Conservation (phyloP, 1,140 invertebrate species). For the Zaprionus davidi region DNA sequence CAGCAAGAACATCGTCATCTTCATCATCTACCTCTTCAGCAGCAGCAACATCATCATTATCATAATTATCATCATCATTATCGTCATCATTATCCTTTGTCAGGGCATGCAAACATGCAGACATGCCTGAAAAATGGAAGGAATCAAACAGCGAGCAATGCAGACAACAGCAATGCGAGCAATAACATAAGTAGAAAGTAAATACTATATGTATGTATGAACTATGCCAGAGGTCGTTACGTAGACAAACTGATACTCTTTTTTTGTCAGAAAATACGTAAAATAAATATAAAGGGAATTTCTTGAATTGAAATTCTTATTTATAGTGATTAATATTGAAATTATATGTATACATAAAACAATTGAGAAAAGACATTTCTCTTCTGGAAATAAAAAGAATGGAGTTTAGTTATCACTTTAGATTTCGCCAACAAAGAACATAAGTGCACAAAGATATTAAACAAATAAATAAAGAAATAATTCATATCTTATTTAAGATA, state of each 20-base stretch:
- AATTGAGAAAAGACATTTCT: too few relatives aligned
- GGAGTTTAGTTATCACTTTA: background rate
- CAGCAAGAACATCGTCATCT: slow-evolving; percentile 54
- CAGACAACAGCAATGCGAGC: slow-evolving; percentile 66
- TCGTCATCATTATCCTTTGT: slow-evolving; percentile 57
- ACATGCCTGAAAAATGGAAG: slow-evolving; percentile 68
- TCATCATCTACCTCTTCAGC: slow-evolving; percentile 36
- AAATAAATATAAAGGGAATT: background rate
- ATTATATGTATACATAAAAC: too few relatives aligned
- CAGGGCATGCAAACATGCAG: slow-evolving; percentile 75
- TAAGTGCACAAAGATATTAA: background rate
- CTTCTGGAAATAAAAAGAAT: background rate
- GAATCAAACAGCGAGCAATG: slow-evolving; percentile 78
- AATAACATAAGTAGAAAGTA: slow-evolving; percentile 58
- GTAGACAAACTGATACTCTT: slow-evolving; percentile 41
- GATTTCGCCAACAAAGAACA: background rate
- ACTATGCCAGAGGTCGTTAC: background rate
- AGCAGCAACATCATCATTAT: slow-evolving; percentile 39
- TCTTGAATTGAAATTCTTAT: background rate
- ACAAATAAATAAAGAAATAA: too few relatives aligned
- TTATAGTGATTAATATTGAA: too few relatives aligned
- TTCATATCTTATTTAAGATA: background rate
- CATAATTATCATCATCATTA: slow-evolving; percentile 19
- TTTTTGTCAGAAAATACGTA: too few relatives aligned
- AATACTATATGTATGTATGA: slow-evolving; percentile 50